Conservation (phyloP, 2,113 vertebrate species). For the Gopherus evgoodei region DNA sequence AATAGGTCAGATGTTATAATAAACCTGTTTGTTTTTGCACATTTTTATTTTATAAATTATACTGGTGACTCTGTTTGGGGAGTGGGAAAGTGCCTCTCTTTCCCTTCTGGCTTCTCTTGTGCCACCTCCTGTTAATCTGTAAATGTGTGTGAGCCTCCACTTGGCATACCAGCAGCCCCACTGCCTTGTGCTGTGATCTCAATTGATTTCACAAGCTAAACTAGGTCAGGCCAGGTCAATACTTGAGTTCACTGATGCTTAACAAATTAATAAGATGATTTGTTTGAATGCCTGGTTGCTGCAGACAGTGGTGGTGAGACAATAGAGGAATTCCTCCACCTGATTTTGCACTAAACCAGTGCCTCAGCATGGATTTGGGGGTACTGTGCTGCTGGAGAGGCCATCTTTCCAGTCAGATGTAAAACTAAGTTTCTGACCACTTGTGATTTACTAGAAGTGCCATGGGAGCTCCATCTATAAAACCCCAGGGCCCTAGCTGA, state of each 20-base stretch:
- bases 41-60: not conserved
- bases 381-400: not conserved
- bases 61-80: not conserved
- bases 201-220: not conserved
- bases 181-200: fast-evolving
- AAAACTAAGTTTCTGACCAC: not conserved
- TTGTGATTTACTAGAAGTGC: not conserved
- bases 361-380: fast-evolving
- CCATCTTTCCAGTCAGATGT: not conserved
- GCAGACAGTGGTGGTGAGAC: not conserved
- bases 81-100: not conserved
- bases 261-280: fast-evolving
- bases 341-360: fast-evolving
- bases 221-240: fast-evolving
- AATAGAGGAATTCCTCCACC: not conserved
- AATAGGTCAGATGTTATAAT: not conserved
- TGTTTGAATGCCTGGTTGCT: not conserved
- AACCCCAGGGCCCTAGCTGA: not conserved
- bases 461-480: not conserved
- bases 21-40: not conserved
- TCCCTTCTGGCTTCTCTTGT: not conserved
- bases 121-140: not conserved
- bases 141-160: not conserved
- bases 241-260: not conserved
- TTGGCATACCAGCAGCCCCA: fast-evolving